Evolutionary conservation across 2,888 invertebrate genomes (phyloP), one percentile per base, ranked within the genome.

Genomic region (Galeopsomyia nigrocyanea): DNA sequence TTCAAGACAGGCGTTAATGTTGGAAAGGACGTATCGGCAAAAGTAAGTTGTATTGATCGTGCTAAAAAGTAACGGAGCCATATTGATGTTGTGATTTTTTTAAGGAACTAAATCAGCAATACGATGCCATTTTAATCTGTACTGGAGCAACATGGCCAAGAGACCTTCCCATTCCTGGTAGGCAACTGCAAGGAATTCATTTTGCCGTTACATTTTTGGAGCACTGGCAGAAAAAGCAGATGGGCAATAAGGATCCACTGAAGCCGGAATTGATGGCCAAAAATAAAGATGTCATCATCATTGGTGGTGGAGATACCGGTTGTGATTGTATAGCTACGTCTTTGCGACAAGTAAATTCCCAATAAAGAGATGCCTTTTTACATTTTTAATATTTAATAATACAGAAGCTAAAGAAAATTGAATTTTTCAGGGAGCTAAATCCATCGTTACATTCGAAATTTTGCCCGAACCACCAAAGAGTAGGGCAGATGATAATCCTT

Each of bases 311-410:
- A 63, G 95, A 95, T 85, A 95, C 95, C 3, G 95, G 95, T 58
- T 98, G 97, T 86, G 99, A 99, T 89, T 99, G 99, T 87, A 99
- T 99, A 86, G 99, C 96, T 19, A 99, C 99, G 0, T 96, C 98
- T 0, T 89, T 99, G 73, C 91, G 99, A 83, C 91, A 92, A 86
- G 91, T 90, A 78, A 77, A 80, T 39, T 39, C 39, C 5, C 1
- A 39, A 39, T 13, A 39, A 3, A 7, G 39, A 39, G 31, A 31
- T 31, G 31, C 31, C n/a, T n/a, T 31, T 31, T 31, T 31, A 31
- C 7, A 39, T 7, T 10, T 39, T 7, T 39, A 3, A 10, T 39
- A 13, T 39, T 39, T 13, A 5, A 5, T 10, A 7, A 13, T 39
- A 39, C n/a, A n/a, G n/a, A 7, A 39, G 39, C 39, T 39, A 9